Base-by-base conservation (phyloP, 2,888 invertebrate genomes). In the Stenichneumon culpator region DNA sequence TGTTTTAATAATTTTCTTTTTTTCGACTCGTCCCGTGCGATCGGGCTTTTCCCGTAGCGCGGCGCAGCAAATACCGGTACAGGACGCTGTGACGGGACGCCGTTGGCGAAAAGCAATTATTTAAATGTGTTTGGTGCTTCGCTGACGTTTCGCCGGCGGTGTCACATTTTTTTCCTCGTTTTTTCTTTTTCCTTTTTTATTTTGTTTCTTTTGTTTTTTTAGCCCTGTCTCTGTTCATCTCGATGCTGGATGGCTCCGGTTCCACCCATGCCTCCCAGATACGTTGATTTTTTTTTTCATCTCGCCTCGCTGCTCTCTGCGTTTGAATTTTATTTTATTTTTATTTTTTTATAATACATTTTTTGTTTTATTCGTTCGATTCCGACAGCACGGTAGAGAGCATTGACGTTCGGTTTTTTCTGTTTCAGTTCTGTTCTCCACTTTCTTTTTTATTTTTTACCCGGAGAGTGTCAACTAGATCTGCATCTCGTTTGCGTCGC, bases 71-170 rank as follows among this genome's bases (percentile, higher is more conserved):
- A 54, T 65, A 74, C 52, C 60, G 47, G 74, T 36, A 54, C 79
- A 57, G 83, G 72, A 75, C 81, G 80, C 44, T 74, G 80, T 72
- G 78, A 86, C 80, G 65, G 74, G 78, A 69, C 60, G 78, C 78
- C 81, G 63, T 52, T 47, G 86, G 83, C 83, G 69, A 79, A 86
- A 85, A 86, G 81, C 80, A 86, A 85, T 86, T 86, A 72, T 82
- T 74, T 74, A 85, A 86, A 85, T 86, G 86, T 79, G 83, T 82
- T 80, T 70, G 80, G 77, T 77, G 60, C 69, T 83, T 63, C 83
- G 79, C 72, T 84, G 73, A 85, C 75, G 79, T 78, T 79, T 77
- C 77, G 60, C 63, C 80, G 79, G 52, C 60, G 77, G 79, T 83
- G 60, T 83, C 70, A 67, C 78, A 67, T 72, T 74, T 73, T 83